phyloP scores from a whole-genome alignment of 2,888 invertebrate species.

The Adelphocoris suturalis region DNA sequence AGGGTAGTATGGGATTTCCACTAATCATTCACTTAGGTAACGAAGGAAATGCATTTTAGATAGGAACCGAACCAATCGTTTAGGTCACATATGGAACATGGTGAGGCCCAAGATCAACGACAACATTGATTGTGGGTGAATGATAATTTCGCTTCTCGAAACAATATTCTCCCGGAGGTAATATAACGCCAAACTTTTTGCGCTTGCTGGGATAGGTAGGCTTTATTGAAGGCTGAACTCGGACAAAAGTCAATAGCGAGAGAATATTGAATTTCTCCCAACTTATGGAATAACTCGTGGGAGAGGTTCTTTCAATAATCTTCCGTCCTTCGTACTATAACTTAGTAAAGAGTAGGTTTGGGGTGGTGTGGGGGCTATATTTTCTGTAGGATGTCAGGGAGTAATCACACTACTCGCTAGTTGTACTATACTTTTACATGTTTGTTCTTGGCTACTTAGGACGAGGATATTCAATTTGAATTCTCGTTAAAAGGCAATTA shows the following conservation, averaged over 20 bases:
- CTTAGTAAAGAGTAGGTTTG: neutral
- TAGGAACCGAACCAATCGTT: too few species aligned
- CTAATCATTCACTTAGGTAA: too few species aligned
- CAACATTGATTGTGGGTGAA: conserved; percentile 2
- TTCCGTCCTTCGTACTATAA: neutral
- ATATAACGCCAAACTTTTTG: conserved; percentile 27
- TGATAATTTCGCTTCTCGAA: neutral
- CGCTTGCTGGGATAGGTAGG: neutral
- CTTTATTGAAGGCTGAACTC: conserved; percentile 60
- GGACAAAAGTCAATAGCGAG: conserved; percentile 61
- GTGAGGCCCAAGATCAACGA: neutral
- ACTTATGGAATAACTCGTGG: conserved; percentile 45
- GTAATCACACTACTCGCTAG: neutral
- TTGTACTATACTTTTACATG: too few species aligned
- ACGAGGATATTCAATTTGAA: too few species aligned
- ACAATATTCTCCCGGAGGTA: conserved; percentile 3
- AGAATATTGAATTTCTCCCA: conserved; percentile 57
- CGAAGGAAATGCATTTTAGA: too few species aligned
- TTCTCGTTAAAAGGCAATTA: too few species aligned
- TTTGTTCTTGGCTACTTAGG: too few species aligned
- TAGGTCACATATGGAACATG: neutral
- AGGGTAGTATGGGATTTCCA: too few species aligned
- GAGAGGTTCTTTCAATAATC: conserved; percentile 56
- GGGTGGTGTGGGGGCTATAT: neutral
- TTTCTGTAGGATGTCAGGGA: neutral